Base-by-base conservation (phyloP, 2,888 invertebrate species). In the Troides helena region DNA sequence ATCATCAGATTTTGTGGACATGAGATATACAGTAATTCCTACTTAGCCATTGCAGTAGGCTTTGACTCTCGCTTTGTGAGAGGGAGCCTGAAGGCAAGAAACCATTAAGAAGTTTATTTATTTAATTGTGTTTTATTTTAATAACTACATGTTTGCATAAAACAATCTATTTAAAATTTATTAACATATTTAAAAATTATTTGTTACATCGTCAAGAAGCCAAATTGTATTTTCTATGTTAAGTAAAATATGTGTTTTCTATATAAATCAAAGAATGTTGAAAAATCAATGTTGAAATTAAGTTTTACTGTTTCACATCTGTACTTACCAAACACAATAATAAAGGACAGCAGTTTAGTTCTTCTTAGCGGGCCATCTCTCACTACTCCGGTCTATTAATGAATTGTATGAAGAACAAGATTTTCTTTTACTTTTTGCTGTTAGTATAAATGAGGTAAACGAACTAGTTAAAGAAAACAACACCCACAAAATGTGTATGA, bases 321-420 rank as follows among this genome's bases (percentile, higher is more conserved):
- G 61, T 67, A 70, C 70, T 70, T 70, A 70, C 70, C 64, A 67
- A 67, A 64, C 70, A 70, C 63, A 67, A 70, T 64, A 36, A 30
- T 61, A 60, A 57, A 56, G 60, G 67, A 60, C 63, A 61, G 60
- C 43, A 57, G 67, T 67, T 23, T 60, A 43, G 17, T 50, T 18
- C 17, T 50, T 50, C 53, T 36, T 64, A 60, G 60, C 56, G 10
- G 59, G 39, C 53, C 67, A 70, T 70, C 46, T 70, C 46, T 64
- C 64, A 67, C 63, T 70, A 60, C 57, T 70, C 25, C 58, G 62
- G 50, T 18, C 21, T 43, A 62, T 46, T 65, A 62, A 62, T 62
- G 36, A 46, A 62, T 14, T 17, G 12, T 59, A 30, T 57, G 66
- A 62, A 21, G 66, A 66, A 70, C 62, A 61, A 62, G 58, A 62